A percentile compares a stretch with the other conserved stretches of the same genome.
Conservation (phyloP, 1,140 invertebrate genomes). For the Drosophila arizonae region DNA sequence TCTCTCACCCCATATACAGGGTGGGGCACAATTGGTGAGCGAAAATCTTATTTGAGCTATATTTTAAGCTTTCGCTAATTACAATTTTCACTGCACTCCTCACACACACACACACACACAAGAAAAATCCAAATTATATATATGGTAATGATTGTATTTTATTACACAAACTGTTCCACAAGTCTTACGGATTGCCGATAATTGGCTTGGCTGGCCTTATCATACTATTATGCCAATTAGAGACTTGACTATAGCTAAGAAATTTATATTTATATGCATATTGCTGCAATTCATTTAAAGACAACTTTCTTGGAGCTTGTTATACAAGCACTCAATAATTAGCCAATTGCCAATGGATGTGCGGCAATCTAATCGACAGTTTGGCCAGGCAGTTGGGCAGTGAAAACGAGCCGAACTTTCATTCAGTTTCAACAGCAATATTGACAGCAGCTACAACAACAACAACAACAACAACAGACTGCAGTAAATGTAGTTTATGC, state of each 20-base stretch:
- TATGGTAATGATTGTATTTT: neutral
- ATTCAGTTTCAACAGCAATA: slow-evolving; percentile 57
- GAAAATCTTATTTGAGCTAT: no score
- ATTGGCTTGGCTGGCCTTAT: slow-evolving; percentile 1
- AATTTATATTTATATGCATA: slow-evolving; percentile 5
- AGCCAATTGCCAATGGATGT: slow-evolving; percentile 49
- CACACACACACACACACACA: neutral
- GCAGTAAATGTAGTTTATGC: slow-evolving; percentile 51
- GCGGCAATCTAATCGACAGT: slow-evolving; percentile 67
- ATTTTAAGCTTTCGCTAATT: no score
- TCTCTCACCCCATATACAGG: no score
- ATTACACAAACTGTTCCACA: neutral
- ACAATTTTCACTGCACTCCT: neutral
- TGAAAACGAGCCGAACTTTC: slow-evolving; percentile 75
- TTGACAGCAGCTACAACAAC: slow-evolving; percentile 24
- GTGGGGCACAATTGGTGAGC: no score
- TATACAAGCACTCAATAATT: slow-evolving; percentile 54
- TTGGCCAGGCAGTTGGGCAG: slow-evolving; percentile 58
- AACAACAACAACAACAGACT: slow-evolving; percentile 3
- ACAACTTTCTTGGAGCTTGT: slow-evolving; percentile 31
- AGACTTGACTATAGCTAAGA: slow-evolving; percentile 18
- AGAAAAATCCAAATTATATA: neutral
- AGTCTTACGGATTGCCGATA: neutral
- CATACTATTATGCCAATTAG: slow-evolving; percentile 25
- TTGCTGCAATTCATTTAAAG: neutral